Conservation (phyloP, 2,797 vertebrate genomes). For the Tarsius wallacei region DNA sequence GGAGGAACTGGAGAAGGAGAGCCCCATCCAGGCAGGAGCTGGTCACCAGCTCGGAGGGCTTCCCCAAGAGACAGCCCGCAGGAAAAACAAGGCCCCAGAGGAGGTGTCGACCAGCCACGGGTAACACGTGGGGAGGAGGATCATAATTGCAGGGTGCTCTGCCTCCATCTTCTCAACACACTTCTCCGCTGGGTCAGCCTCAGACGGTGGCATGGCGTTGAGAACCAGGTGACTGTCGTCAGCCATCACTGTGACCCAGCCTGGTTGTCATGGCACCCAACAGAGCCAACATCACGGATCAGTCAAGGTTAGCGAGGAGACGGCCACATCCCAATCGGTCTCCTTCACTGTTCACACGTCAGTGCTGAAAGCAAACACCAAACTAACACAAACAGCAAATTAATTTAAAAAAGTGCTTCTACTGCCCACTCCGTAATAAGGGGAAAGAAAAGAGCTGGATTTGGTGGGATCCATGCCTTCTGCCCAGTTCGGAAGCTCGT, state of each 20-base stretch:
- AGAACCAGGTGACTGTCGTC: neutral
- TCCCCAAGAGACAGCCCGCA: no score
- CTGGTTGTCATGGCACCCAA: neutral
- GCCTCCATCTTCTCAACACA: neutral
- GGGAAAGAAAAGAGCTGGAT: neutral
- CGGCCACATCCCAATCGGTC: neutral
- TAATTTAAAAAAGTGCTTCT: neutral
- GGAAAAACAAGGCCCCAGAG: neutral
- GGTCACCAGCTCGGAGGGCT: neutral
- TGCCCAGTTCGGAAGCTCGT: neutral
- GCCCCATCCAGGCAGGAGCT: accelerated
- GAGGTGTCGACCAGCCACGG: neutral
- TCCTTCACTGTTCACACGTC: neutral
- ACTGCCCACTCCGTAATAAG: neutral
- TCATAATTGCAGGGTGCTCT: neutral
- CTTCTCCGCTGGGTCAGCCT: neutral
- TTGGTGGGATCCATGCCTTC: neutral
- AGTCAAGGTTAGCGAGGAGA: neutral
- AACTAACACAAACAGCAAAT: neutral
- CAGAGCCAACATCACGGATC: neutral
- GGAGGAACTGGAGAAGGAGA: neutral
- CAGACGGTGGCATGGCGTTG: accelerated
- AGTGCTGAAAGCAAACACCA: accelerated
- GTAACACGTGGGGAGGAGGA: neutral
- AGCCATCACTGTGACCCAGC: neutral